Evolutionary conservation across 2,113 vertebrate species (phyloP).

Genomic region (Leucopternis melanops): DNA sequence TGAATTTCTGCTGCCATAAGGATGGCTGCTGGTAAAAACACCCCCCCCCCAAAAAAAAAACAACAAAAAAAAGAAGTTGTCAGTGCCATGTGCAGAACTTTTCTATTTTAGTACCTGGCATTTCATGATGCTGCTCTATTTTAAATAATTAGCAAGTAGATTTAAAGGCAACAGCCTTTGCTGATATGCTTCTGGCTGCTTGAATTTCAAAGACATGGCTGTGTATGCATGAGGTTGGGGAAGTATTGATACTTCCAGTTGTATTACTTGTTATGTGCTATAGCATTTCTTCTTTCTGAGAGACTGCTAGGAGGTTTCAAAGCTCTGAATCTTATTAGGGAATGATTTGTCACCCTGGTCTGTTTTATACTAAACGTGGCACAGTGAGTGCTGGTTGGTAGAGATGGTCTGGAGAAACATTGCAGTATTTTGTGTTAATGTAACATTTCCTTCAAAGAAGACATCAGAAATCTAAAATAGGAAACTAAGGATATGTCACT

Average conservation of each 20-base stretch:
- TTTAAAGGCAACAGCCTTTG: not conserved
- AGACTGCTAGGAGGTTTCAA: not conserved
- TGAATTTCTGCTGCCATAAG: not conserved
- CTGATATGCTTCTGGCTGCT: not conserved
- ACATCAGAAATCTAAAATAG: not conserved
- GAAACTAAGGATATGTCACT: not conserved
- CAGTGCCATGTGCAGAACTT: not conserved
- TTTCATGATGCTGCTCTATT: not conserved
- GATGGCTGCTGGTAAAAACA: not conserved
- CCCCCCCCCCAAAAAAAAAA: rapidly evolving
- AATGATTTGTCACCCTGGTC: not conserved
- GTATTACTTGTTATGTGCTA: not conserved
- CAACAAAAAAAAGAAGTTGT: not conserved
- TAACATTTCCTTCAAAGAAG: not conserved
- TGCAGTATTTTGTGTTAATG: not conserved
- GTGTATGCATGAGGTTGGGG: not conserved
- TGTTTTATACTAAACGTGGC: not conserved
- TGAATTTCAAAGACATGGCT: not conserved
- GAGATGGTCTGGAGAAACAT: not conserved
- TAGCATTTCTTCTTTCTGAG: not conserved
- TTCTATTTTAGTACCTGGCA: not conserved
- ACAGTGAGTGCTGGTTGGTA: not conserved
- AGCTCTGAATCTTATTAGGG: not conserved
- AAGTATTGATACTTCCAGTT: not conserved
- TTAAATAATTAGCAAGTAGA: not conserved